Conservation (phyloP, 2,797 vertebrate genomes). For the Sebastiscus albofasciatus region DNA sequence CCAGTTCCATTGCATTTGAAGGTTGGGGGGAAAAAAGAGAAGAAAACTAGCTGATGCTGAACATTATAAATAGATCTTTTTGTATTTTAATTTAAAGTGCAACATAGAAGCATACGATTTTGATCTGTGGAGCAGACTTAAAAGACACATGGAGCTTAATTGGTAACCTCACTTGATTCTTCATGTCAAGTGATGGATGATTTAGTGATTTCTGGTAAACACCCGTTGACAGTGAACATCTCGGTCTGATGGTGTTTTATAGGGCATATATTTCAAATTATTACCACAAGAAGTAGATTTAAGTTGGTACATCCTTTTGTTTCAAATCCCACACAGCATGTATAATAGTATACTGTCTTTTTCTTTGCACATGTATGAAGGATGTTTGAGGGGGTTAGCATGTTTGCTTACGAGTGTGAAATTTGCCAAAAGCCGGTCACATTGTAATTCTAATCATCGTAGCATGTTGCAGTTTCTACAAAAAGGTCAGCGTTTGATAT, state of each 20-base stretch:
- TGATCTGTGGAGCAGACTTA: constrained; percentile 52
- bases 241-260: constrained; percentile 34
- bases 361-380: background rate
- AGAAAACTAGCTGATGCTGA: constrained; percentile 47
- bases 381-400: background rate
- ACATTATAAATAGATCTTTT: constrained; percentile 79
- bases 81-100: constrained; percentile 77
- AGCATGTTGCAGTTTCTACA: constrained; percentile 48
- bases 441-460: constrained; percentile 63
- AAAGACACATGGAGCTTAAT: constrained; percentile 62
- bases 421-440: constrained; percentile 22
- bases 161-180: constrained; percentile 61
- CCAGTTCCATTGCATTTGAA: constrained; percentile 66
- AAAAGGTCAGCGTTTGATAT: constrained; percentile 77
- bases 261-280: constrained; percentile 20
- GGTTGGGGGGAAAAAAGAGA: constrained; percentile 39
- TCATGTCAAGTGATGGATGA: constrained; percentile 51
- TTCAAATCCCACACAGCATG: background rate
- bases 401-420: constrained; percentile 8
- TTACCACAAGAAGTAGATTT: background rate
- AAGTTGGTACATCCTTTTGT: constrained; percentile 14
- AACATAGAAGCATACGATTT: constrained; percentile 43
- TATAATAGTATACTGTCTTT: background rate
- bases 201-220: constrained; percentile 58
- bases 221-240: constrained; percentile 46